A percentile compares a stretch with the other conserved stretches of the same genome.
These are phyloP conservation scores for Pheosia tremula DNA, from an alignment of 2,888 invertebrate species.

Conservation along the genomic window DNA sequence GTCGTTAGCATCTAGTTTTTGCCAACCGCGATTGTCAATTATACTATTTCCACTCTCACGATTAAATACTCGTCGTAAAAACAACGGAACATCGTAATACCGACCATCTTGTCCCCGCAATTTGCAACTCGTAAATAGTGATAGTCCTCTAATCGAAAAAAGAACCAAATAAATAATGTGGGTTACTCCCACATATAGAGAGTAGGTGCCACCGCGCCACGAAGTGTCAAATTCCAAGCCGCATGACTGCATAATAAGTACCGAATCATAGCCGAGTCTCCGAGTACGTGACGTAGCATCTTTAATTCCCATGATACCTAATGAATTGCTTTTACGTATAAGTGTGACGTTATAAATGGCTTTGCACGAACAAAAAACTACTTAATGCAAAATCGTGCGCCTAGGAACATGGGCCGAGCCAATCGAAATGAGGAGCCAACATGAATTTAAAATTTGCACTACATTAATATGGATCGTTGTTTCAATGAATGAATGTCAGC, in stretches of 20 bases:
- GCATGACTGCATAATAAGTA: constrained; percentile 55
- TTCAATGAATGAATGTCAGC: constrained; percentile 82
- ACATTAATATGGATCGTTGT: constrained; percentile 84
- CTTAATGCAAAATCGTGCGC: constrained; percentile 81
- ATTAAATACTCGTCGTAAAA: constrained; percentile 55
- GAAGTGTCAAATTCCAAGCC: constrained; percentile 54
- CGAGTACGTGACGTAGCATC: constrained; percentile 59
- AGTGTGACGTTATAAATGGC: constrained; percentile 74
- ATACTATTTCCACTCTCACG: constrained; percentile 59
- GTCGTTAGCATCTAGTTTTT: constrained; percentile 73
- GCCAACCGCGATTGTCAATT: constrained; percentile 62
- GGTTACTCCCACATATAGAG: constrained; percentile 51
- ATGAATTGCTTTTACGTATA: constrained; percentile 67
- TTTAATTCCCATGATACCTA: constrained; percentile 62
- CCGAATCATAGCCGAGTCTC: constrained; percentile 48
- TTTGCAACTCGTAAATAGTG: constrained; percentile 28
- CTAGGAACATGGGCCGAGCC: constrained; percentile 73
- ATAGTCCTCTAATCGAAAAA: constrained; percentile 33
- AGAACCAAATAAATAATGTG: constrained; percentile 31
- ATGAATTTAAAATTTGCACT: constrained; percentile 84
- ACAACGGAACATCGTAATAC: constrained; percentile 43
- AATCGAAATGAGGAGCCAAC: constrained; percentile 77
- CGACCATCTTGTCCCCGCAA: constrained; percentile 33
- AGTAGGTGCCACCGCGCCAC: constrained; percentile 40
- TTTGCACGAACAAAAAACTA: constrained; percentile 76